Base-by-base conservation (phyloP, 2,888 invertebrate species). In the Antheraea yamamai region DNA sequence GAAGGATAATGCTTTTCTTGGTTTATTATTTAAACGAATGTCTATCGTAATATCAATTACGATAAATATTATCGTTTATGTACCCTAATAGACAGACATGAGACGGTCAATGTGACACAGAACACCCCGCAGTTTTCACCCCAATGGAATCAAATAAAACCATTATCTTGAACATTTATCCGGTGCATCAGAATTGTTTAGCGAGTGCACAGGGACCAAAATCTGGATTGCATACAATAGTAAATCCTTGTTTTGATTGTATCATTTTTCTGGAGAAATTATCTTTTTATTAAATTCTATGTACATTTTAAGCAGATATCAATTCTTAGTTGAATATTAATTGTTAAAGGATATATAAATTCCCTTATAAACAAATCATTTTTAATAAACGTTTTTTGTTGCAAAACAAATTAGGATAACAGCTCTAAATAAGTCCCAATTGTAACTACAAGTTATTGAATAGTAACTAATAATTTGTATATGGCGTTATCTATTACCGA, bases 101-200 rank as follows among this genome's bases (percentile, higher is more conserved):
- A 88, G 87, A 87, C 88, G 89, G 89, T 86, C 89, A 88, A 90
- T 88, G 86, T 88, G 92, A 92, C 92, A 89, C 83, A 83, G 79
- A 84, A 89, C 88, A 88, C 89, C 89, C 90, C 82, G 78, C 81
- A 76, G 76, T 77, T 83, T 85, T 80, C 85, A 85, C 91, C 91
- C 89, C 84, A 84, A 81, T 83, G 82, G 84, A 88, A 91, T 91
- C 90, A 87, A 91, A 92, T 92, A 92, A 92, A 89, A 91, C 84
- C 85, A 90, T 90, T 88, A 89, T 84, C 81, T 84, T 79, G 80
- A 81, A 85, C 84, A 80, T 82, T 85, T 83, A 85, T 86, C 84
- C 77, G 79, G 75, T 76, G 80, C 82, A 83, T 84, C 75, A 70
- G 68, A 73, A 73, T 73, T 75, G 61, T 75, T 75, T 73, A 75